Base-by-base conservation (phyloP, 2,888 invertebrate species). In the Stenichneumon culpator region DNA sequence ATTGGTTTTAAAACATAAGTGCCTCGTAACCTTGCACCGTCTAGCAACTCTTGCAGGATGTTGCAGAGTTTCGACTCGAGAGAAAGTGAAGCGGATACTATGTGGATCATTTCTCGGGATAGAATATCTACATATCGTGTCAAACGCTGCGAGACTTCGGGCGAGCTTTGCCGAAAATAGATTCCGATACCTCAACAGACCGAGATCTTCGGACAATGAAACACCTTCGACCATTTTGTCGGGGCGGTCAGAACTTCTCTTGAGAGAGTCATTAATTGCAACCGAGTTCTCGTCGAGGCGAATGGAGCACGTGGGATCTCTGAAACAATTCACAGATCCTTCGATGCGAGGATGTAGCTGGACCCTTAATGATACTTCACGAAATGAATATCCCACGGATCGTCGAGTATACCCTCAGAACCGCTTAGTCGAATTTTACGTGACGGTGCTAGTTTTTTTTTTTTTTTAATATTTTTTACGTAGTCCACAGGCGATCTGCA, bases 161-260 rank as follows among this genome's bases (percentile, higher is more conserved):
- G 32, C 22, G 22, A 47, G 22, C 7, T 67, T 50, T 50, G 50
- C 72, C n/a, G 79, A 72, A 68, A 78, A 69, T 47, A 63, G 47
- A 78, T 81, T 81, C 11, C 19, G 19, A 73, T 73, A n/a, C 14
- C 36, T 28, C n/a, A 36, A 57, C 44, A 52, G 11, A 39, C 39
- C 39, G 44, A 79, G 36, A 67, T 44, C 67, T 68, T 57, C 52
- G 74, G 57, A 79, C 84, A 85, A 72, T 83, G 83, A 52, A 75
- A 80, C 57, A 72, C 65, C 73, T 86, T 63, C 68, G 70, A 81
- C 84, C 86, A 86, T 86, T 84, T 86, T 83, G 84, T 84, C 86
- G 83, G 78, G 78, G 52, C 74, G 73, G 68, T 69, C 73, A 70
- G 67, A 77, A 78, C 73, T 67, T 69, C 63, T 52, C 39, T 63